phyloP scores from a whole-genome alignment of 1,140 invertebrate genomes.

The Papilio machaon region DNA sequence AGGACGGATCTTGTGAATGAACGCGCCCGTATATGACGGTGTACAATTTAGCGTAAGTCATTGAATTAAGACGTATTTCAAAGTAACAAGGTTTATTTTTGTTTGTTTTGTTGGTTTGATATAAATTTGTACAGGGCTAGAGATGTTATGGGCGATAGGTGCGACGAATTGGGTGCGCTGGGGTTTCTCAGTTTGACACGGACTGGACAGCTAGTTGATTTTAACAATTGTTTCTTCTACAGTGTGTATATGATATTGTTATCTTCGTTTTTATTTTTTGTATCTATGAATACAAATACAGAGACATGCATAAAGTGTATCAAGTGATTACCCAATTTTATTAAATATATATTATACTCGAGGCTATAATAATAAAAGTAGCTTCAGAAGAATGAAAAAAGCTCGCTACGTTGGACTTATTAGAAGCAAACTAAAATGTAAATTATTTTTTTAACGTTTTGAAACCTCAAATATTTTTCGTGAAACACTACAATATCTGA shows the following conservation, averaged over 20 bases:
- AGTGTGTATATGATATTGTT: slow-evolving; percentile 25
- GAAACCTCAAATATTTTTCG: neutral
- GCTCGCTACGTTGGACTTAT: neutral
- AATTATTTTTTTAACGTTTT: neutral
- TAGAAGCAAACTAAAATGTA: neutral
- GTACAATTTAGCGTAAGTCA: slow-evolving; percentile 36
- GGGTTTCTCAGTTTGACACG: slow-evolving; percentile 58
- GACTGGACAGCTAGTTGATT: slow-evolving; percentile 55
- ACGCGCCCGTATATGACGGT: slow-evolving; percentile 67
- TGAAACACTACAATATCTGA: neutral
- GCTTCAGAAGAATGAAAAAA: neutral
- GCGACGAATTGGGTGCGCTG: slow-evolving; percentile 62
- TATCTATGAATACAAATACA: neutral
- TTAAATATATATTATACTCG: neutral
- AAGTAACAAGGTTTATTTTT: slow-evolving; percentile 46
- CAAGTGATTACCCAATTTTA: neutral
- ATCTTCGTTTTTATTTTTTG: neutral
- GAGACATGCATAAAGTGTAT: neutral
- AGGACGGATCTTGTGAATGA: slow-evolving; percentile 70
- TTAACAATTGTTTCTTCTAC: slow-evolving; percentile 50
- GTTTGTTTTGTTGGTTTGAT: slow-evolving; percentile 30
- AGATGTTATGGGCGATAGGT: slow-evolving; percentile 61
- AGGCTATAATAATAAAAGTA: neutral
- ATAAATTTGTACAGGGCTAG: slow-evolving; percentile 39
- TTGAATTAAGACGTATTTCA: slow-evolving; percentile 38